phyloP scores from a whole-genome alignment of 2,797 vertebrate species.

The Ispidina lecontei region DNA sequence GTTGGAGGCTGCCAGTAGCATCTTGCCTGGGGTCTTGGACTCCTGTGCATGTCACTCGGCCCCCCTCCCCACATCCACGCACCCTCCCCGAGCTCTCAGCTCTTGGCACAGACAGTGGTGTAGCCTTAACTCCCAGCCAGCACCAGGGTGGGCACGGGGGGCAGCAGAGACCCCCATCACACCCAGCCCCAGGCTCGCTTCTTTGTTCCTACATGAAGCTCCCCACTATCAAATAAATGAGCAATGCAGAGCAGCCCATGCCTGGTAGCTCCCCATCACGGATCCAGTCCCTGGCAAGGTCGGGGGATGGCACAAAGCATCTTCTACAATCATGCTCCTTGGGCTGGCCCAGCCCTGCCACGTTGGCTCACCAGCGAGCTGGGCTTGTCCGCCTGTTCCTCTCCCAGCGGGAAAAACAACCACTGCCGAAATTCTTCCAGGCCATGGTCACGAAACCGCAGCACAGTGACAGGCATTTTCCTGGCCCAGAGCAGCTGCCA shows the following conservation, averaged over 20 bases:
- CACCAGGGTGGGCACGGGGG: fast-evolving
- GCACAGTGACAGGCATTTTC: slow-evolving; percentile 28
- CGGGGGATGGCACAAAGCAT: neutral
- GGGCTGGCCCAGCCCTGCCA: slow-evolving; percentile 17
- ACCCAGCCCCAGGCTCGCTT: neutral
- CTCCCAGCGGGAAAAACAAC: neutral
- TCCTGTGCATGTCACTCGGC: neutral
- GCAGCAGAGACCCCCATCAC: neutral
- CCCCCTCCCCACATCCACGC: neutral
- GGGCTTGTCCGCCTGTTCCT: neutral
- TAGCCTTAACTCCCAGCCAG: neutral
- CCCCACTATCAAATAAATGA: slow-evolving; percentile 38
- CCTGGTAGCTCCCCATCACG: neutral
- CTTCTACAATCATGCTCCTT: neutral
- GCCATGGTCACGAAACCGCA: neutral
- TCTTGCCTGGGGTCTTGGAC: neutral
- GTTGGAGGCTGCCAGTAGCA: neutral
- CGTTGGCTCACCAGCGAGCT: neutral
- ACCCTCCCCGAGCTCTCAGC: neutral
- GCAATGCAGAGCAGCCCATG: neutral
- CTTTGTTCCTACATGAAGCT: slow-evolving; percentile 1
- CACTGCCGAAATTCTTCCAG: slow-evolving; percentile 26
- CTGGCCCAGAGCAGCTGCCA: neutral
- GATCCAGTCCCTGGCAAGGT: neutral
- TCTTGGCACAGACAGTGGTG: neutral